Evolutionary conservation across 2,888 invertebrate genomes (phyloP).

Genomic region (Mylabris sibirica): DNA sequence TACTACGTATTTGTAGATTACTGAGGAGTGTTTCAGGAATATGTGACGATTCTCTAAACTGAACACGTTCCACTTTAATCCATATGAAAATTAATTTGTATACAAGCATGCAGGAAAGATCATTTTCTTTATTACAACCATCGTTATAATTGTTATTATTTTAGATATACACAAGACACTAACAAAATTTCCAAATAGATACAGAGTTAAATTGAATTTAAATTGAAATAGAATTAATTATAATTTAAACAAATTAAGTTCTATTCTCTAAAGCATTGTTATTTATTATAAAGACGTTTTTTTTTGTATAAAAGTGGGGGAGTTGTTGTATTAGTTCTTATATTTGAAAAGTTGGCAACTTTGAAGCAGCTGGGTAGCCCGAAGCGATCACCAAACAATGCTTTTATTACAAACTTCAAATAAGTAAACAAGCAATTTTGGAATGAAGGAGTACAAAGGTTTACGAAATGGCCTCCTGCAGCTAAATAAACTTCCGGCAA

Average conservation of each 20-base stretch:
- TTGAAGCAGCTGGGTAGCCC: constrained; percentile 22
- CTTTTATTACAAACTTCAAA: constrained; percentile 37
- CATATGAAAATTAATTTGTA: constrained; percentile 38
- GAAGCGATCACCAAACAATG: constrained; percentile 37
- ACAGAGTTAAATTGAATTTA: background rate
- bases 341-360: constrained; percentile 30
- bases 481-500: constrained; percentile 27
- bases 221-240: background rate
- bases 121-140: background rate
- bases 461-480: constrained; percentile 27
- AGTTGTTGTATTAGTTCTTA: constrained; percentile 26
- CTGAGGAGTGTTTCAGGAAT: constrained; percentile 25
- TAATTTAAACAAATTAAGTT: background rate
- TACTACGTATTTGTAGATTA: constrained; percentile 24
- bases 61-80: constrained; percentile 41
- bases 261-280: background rate
- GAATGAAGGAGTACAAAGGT: constrained; percentile 32
- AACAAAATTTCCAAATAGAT: background rate
- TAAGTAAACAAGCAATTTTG: constrained; percentile 39
- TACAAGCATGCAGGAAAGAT: constrained; percentile 28
- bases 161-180: background rate
- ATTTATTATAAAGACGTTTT: background rate
- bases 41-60: constrained; percentile 29
- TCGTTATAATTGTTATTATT: background rate
- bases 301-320: background rate